Base-by-base conservation (phyloP, 2,888 invertebrate genomes). In the Oasisia sp. region DNA sequence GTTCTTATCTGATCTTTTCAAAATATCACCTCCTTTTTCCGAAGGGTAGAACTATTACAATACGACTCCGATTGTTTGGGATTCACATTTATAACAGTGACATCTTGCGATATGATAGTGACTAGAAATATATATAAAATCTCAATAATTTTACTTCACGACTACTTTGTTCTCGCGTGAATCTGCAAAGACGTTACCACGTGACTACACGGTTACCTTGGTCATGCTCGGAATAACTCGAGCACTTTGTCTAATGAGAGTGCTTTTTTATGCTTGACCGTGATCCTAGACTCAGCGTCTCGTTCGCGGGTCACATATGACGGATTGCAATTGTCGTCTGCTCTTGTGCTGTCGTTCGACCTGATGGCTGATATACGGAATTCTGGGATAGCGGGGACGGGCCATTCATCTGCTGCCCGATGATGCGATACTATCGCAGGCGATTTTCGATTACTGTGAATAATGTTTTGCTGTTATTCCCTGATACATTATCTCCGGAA, bases 341-440 rank as follows among this genome's bases (percentile, higher is more conserved):
- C 74, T 74, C 74, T n/a, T 19, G 58, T 58, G 12, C 58, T 58
- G 74, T n/a, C 74, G 19, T 4, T 27, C 74, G 27, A 74, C 74
- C 74, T 74, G 74, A 74, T 74, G 74, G 74, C 74, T 74, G 74
- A 74, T 74, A 74, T 74, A 74, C 74, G 74, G 74, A 74, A 74
- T n/a, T 74, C 74, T 14, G 74, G 74, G 74, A 74, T 74, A 74
- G 27, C 74, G 27, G 74, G 74, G 74, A 74, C 74, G 74, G 9
- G n/a, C 74, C 27, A 74, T 74, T 19, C 74, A 74, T 74, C 74
- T 74, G 27, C n/a, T 74, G 74, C 74, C 74, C 74, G 74, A 7
- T n/a, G 74, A 74, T 19, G 74, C 74, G 74, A 74, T 74, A 74
- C 27, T 74, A 74, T 74, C 74, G 74, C 74, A 27, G 27, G 74